Evolutionary conservation across 2,888 invertebrate genomes (phyloP), one percentile per base, ranked within the genome.

Genomic region (Hemistola chrysoprasaria): DNA sequence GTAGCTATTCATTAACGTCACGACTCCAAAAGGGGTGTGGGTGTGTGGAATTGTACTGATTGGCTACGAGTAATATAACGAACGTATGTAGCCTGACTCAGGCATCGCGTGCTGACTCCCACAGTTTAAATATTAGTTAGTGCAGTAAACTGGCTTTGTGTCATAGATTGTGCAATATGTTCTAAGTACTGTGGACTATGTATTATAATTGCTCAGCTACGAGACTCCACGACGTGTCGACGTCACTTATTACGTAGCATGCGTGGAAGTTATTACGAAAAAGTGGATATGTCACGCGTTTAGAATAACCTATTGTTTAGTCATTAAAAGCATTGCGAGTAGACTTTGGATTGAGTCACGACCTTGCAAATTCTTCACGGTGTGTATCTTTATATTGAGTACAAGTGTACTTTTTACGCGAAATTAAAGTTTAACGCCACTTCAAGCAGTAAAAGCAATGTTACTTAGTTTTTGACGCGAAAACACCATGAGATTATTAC

Each of bases 211-310:
- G 16, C 54, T 63, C 63, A 58, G 42, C 38, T 43, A 44, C 56
- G 61, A 48, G 50, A 52, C 52, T 34, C 52, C 39, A 40, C 53
- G 53, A 46, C 48, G 55, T 40, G 31, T 36, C 51, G 51, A 60
- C 66, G 65, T 65, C 58, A 62, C 41, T 2, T 41, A 36, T 47
- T 47, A 56, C 63, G 65, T 65, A 50, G 57, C 47, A 34, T 8
- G 30, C 43, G 40, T 44, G 49, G 41, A 46, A 44, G 11, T 52
- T 62, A 50, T 44, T 29, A 53, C 40, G 53, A 59, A 56, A 48
- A 50, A 50, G 53, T 47, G 56, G 56, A 60, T 53, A 46, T 36
- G 40, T 10, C 21, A 11, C 21, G 1, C n/a, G 16, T 9, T 6
- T 22, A 29, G 2, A 6, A 7, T 23, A 5, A 7, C 23, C 8